Conservation (phyloP, 2,113 vertebrate genomes). For the Sus scrofa region DNA sequence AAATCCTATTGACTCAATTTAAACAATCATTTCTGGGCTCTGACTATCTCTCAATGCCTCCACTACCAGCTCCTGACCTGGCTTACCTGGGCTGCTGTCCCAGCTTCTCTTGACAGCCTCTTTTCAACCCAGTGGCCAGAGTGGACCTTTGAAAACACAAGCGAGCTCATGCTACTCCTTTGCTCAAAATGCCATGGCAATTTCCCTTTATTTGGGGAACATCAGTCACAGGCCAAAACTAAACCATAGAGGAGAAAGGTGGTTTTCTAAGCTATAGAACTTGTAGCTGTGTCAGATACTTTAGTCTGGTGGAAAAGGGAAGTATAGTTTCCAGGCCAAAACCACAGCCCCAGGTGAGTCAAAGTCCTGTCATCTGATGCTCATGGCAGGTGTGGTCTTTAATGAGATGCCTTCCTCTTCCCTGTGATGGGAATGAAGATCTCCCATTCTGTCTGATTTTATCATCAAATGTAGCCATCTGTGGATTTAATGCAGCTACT, state of each 20-base stretch:
- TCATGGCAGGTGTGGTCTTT: neutral
- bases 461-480: slow-evolving; percentile 30
- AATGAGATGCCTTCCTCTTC: neutral
- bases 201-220: neutral
- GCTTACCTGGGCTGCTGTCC: neutral
- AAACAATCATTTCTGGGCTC: neutral
- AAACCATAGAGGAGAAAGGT: neutral
- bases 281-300: neutral
- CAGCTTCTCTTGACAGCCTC: neutral
- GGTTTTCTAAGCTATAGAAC: neutral
- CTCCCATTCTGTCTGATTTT: neutral
- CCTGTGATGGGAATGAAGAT: neutral
- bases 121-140: neutral
- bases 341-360: neutral
- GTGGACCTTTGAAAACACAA: neutral
- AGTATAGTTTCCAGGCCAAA: neutral
- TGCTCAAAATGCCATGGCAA: neutral
- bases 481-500: neutral
- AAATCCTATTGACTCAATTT: neutral
- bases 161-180: neutral
- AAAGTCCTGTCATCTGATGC: neutral
- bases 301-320: neutral
- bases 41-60: accelerated
- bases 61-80: neutral
- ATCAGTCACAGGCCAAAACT: neutral